phyloP scores from a whole-genome alignment of 2,113 vertebrate species.

The Lophius piscatorius region DNA sequence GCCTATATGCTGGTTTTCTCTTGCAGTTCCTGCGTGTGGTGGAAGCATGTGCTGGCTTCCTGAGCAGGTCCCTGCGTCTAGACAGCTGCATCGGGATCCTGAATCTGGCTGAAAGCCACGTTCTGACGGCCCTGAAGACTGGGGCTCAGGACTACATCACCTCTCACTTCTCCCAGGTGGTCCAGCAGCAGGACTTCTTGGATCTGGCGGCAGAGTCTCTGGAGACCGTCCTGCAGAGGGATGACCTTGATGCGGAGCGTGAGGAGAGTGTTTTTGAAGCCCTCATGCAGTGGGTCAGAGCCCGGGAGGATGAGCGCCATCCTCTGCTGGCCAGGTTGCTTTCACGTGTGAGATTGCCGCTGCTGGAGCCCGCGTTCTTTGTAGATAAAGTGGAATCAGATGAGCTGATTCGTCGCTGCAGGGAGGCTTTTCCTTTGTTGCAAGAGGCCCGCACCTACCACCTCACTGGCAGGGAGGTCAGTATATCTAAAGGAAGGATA shows the following conservation, averaged over 20 bases:
- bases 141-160: constrained; percentile 88
- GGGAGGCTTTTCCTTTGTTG: constrained; percentile 88
- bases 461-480: constrained; percentile 92
- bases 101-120: constrained; percentile 88
- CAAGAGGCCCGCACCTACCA: constrained; percentile 94
- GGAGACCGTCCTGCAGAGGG: constrained; percentile 83
- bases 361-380: constrained; percentile 93
- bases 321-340: constrained; percentile 82
- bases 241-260: constrained; percentile 87
- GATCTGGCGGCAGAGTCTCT: constrained; percentile 86
- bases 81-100: constrained; percentile 94
- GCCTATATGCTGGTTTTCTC: neutral
- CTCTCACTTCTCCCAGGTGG: constrained; percentile 88
- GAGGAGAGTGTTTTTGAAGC: constrained; percentile 93
- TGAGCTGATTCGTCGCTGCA: constrained; percentile 86
- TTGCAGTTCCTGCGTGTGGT: constrained; percentile 92
- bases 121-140: constrained; percentile 81
- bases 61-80: constrained; percentile 87
- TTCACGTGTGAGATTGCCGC: constrained; percentile 85
- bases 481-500: no score
- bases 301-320: constrained; percentile 77
- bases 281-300: constrained; percentile 89
- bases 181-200: constrained; percentile 87
- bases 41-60: constrained; percentile 89
- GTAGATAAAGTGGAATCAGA: constrained; percentile 92